Conservation (phyloP, 2,888 invertebrate species). For the Ophioninae sp. region DNA sequence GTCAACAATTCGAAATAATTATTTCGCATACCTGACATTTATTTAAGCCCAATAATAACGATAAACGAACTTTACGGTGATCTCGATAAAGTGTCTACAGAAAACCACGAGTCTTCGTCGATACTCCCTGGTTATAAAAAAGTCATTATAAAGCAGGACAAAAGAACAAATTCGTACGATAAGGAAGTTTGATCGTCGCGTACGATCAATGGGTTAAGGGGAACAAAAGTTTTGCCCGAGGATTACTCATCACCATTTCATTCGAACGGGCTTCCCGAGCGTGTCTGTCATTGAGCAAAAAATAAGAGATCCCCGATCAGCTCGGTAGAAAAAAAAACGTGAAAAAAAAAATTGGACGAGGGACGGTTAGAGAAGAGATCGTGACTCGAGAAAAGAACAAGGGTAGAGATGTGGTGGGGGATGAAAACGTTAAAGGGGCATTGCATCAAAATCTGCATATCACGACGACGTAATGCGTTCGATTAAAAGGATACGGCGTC, state of each 20-base stretch:
- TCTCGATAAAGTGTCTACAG: not conserved
- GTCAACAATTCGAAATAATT: no score
- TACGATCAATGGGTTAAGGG: slow-evolving; percentile 27
- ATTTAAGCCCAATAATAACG: not conserved
- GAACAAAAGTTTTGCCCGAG: slow-evolving; percentile 42
- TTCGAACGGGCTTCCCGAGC: slow-evolving; percentile 41
- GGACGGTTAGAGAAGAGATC: slow-evolving; percentile 56
- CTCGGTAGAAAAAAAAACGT: slow-evolving; percentile 26
- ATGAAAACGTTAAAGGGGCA: not conserved
- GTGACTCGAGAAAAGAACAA: slow-evolving; percentile 43
- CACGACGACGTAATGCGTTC: slow-evolving; percentile 73
- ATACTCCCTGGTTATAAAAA: not conserved
- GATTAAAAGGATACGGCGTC: slow-evolving; percentile 73
- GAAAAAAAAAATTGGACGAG: slow-evolving; percentile 43
- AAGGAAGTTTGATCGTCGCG: slow-evolving; percentile 43
- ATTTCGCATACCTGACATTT: not conserved
- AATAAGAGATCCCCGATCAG: slow-evolving; percentile 45
- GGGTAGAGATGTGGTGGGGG: not conserved
- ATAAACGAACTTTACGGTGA: not conserved
- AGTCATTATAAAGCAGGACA: slow-evolving; percentile 23
- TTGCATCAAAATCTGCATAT: slow-evolving; percentile 74
- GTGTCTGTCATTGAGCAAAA: slow-evolving; percentile 36
- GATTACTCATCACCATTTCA: slow-evolving; percentile 52
- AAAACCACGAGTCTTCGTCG: not conserved
- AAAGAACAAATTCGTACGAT: slow-evolving; percentile 35